Conservation (phyloP, 2,797 vertebrate species). For the Acanthornis magna region DNA sequence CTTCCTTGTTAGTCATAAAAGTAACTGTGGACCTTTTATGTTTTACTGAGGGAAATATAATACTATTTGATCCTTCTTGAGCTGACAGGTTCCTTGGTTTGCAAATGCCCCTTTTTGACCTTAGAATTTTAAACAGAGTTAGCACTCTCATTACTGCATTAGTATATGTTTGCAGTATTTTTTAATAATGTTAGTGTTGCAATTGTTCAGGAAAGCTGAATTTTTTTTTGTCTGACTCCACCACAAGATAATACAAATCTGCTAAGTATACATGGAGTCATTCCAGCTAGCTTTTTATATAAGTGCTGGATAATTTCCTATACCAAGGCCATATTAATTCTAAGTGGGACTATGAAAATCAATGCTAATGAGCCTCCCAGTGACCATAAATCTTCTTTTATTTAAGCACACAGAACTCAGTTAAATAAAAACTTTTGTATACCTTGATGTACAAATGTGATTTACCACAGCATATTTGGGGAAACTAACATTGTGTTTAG, state of each 20-base stretch:
- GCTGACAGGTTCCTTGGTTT: neutral
- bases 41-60: neutral
- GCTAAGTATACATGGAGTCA: conserved; percentile 19
- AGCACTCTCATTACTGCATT: neutral
- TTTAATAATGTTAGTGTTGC: neutral
- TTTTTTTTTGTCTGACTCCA: conserved; percentile 17
- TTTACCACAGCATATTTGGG: neutral
- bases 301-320: conserved; percentile 23
- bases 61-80: neutral
- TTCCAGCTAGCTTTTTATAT: conserved; percentile 41
- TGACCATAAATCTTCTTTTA: conserved; percentile 37
- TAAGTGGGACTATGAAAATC: conserved; percentile 50
- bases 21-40: neutral
- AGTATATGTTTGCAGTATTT: neutral
- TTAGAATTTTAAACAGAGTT: neutral
- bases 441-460: neutral
- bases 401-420: conserved; percentile 56
- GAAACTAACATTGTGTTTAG: neutral
- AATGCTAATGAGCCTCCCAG: conserved; percentile 46
- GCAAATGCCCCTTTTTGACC: neutral
- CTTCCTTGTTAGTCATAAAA: neutral
- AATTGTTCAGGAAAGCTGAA: neutral
- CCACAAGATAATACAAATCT: neutral
- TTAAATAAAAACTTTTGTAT: conserved; percentile 50
- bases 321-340: conserved; percentile 38